Evolutionary conservation across 2,888 invertebrate species (phyloP).

Genomic region (Microplitis manilae): DNA sequence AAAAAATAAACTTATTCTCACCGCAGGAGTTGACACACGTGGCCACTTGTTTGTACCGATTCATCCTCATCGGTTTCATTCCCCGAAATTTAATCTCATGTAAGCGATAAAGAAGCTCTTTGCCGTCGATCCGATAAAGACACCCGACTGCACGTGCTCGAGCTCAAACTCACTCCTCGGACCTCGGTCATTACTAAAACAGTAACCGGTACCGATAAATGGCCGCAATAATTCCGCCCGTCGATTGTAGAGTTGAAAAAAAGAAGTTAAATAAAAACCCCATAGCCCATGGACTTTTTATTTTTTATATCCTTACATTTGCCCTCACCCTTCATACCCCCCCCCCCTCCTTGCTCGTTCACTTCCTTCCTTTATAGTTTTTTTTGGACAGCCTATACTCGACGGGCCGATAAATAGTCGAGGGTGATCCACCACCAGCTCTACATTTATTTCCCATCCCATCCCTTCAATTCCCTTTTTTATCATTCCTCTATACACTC

Average conservation of each 20-base stretch:
- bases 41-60: constrained; percentile 42
- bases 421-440: constrained; percentile 26
- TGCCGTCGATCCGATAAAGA: constrained; percentile 5
- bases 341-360: constrained; percentile 10
- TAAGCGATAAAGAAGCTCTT: no score
- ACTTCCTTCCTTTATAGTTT: constrained; percentile 39
- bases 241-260: constrained; percentile 68
- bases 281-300: constrained; percentile 24
- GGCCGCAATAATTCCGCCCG: constrained; percentile 64
- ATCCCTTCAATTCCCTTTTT: constrained; percentile 34
- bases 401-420: constrained; percentile 70
- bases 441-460: background rate
- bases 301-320: constrained; percentile 29
- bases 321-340: constrained; percentile 19
- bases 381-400: constrained; percentile 63
- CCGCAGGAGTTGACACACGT: constrained; percentile 32
- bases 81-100: background rate
- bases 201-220: constrained; percentile 65
- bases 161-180: constrained; percentile 47
- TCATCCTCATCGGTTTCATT: constrained; percentile 35
- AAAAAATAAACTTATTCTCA: no score
- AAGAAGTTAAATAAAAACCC: constrained; percentile 51
- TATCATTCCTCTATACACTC: constrained; percentile 38
- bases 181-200: constrained; percentile 66
- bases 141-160: constrained; percentile 32